Base-by-base conservation (phyloP, 2,888 invertebrate species). In the Drosophila trichaetosa region DNA sequence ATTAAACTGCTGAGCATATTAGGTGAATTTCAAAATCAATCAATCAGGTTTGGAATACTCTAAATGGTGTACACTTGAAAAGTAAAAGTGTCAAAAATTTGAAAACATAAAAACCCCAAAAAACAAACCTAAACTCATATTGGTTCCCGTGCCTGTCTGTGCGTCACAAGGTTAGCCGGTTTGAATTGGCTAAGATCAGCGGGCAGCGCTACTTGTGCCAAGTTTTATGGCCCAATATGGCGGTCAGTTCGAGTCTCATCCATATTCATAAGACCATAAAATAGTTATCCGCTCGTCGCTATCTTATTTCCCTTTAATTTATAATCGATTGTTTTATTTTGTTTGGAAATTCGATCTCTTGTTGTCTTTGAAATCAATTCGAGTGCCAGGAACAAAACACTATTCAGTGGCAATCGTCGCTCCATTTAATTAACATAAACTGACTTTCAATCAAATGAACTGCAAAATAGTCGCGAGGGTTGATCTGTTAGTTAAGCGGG, bases 91-190 rank as follows among this genome's bases (percentile, higher is more conserved):
- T 66, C 67, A 76, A 69, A 71, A n/a, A 29, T 27, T 65, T 67
- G 40, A 64, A 70, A 69, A 46, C 34, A 42, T 67, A 73, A 70
- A 69, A 71, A 62, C 51, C 27, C 42, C 48, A 48, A 73, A 73
- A 46, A 64, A 42, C 24, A 31, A 10, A 68, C 31, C 48, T 29
- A 11, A 27, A 60, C 40, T 49, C 36, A 76, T 52, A 69, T 70
- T 33, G 69, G 72, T 65, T 87, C 89, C 82, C 77, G 88, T 61
- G 88, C 59, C 48, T 16, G 34, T 42, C 36, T 29, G 59, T 63
- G 69, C 58, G 69, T 66, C 83, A 73, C 83, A 90, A 87, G 87
- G 87, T 75, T 71, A 87, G 69, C 87, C 74, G 62, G 82, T 87
- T 82, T 10, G 38, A 46, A 34, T 51, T 49, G 13, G 33, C 24